Base-by-base conservation (phyloP, 2,113 vertebrate species). In the Nerophis lumbriciformis region DNA sequence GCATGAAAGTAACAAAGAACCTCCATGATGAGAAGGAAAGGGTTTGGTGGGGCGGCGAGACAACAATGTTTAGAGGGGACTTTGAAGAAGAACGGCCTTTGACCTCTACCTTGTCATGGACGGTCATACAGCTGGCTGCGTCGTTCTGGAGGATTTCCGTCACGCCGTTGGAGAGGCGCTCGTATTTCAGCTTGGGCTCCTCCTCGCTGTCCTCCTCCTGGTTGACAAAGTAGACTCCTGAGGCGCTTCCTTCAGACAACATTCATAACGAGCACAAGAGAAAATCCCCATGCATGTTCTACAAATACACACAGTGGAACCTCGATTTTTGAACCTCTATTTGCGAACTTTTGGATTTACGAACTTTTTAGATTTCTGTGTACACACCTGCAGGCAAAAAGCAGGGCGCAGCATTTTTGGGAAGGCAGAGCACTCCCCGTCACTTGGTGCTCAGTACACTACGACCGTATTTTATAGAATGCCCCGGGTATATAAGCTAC, bases 181-280 rank as follows among this genome's bases (percentile, higher is more conserved):
- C 97, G 36, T 99, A 99, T 82, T 98, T 99, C 70, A 99, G 88
- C 72, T 99, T 99, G 37, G 97, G 96, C 60, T 99, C 97, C 87
- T 98, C 97, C 88, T 98, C 95, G 6, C 94, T 98, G 70, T 98
- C 96, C 83, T 98, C 96, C 81, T 99, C 97, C 96, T 99, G 68
- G 6, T 68, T 42, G 63, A 81, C 51, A 76, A 55, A 74, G 53
- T 8, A 57, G 55, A 61, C 48, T 39, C 11, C 15, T 45, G 6
- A 9, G 35, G 15, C 37, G 35, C 14, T 36, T 37, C 28, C 53
- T 54, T 15, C 13, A 13, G 15, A 54, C 53, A 8, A 14, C 8
- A 15, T 8, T 37, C 6, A 54, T n/a, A 4, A 9, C 14, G 9
- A 36, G 14, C 14, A n/a, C 6, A 16, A 6, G 13, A 8, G 48